phyloP scores from a whole-genome alignment of 2,797 vertebrate genomes.

The Enteromius viviparus region DNA sequence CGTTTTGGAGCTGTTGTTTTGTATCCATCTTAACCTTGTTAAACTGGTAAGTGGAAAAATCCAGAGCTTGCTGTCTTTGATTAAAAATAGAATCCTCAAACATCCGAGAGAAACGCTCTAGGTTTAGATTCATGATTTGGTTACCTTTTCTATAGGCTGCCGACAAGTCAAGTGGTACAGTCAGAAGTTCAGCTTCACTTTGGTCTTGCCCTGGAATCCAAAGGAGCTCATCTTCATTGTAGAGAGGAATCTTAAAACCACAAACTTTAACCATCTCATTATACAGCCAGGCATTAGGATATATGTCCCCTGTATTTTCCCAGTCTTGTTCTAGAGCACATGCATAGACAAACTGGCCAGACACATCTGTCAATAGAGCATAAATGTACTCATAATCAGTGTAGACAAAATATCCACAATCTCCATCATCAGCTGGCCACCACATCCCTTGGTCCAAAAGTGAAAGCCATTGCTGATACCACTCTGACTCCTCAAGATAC shows the following conservation, averaged over 20 bases:
- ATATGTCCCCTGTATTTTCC: constrained; percentile 73
- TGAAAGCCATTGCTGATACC: constrained; percentile 91
- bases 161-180: constrained; percentile 91
- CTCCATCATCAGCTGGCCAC: constrained; percentile 93
- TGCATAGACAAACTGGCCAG: constrained; percentile 89
- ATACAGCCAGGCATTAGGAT: constrained; percentile 78
- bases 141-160: constrained; percentile 86
- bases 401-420: constrained; percentile 95
- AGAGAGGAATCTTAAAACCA: constrained; percentile 91
- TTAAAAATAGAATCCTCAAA: constrained; percentile 87
- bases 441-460: constrained; percentile 92
- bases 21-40: constrained; percentile 88
- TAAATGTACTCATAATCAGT: constrained; percentile 93
- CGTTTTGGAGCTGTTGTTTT: constrained; percentile 66
- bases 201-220: constrained; percentile 85
- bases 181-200: constrained; percentile 76
- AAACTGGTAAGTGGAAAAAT: constrained; percentile 86
- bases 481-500: constrained; percentile 83
- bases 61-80: constrained; percentile 81
- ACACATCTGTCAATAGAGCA: constrained; percentile 90
- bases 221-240: constrained; percentile 86
- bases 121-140: constrained; percentile 88
- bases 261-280: constrained; percentile 84
- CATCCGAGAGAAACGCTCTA: constrained; percentile 88
- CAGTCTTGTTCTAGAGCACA: constrained; percentile 84